Evolutionary conservation across 2,113 vertebrate genomes (phyloP).

Genomic region (Nansenia antarctica): DNA sequence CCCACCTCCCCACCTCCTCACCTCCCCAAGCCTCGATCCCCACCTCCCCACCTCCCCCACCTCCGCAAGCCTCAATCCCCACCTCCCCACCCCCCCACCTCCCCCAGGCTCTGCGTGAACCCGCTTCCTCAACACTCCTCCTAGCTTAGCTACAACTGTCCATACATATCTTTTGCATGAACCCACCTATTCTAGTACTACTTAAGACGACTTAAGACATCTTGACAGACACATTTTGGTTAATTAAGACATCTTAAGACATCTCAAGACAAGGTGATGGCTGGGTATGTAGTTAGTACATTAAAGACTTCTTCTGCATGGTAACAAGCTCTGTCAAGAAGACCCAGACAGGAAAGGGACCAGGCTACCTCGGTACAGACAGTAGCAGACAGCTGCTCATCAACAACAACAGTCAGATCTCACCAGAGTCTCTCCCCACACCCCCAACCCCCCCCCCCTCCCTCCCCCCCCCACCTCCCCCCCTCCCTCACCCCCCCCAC

Average conservation of each 20-base stretch:
- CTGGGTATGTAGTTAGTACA: no score
- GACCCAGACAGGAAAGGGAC: slow-evolving; percentile 5
- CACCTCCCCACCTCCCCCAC: no score
- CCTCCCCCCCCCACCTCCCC: no score
- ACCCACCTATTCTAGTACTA: background rate
- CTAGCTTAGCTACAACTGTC: background rate
- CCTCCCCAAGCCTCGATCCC: no score
- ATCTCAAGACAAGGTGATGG: no score
- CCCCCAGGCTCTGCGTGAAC: background rate
- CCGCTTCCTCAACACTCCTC: background rate
- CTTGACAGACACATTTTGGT: no score
- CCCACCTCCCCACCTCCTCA: background rate
- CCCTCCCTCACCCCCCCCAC: no score
- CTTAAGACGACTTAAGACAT: background rate
- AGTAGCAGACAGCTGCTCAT: slow-evolving; percentile 53
- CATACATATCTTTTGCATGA: background rate
- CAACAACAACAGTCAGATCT: slow-evolving; percentile 61
- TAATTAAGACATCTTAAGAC: no score
- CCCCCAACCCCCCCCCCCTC: slow-evolving; percentile 61
- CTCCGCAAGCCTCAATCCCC: no score
- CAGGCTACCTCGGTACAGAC: slow-evolving; percentile 21
- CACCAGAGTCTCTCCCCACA: slow-evolving; percentile 66
- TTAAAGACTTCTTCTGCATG: no score
- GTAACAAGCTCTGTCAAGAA: no score
- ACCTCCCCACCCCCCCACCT: no score